Base-by-base conservation (phyloP, 2,797 vertebrate genomes). In the Melanotaenia pygmaea region DNA sequence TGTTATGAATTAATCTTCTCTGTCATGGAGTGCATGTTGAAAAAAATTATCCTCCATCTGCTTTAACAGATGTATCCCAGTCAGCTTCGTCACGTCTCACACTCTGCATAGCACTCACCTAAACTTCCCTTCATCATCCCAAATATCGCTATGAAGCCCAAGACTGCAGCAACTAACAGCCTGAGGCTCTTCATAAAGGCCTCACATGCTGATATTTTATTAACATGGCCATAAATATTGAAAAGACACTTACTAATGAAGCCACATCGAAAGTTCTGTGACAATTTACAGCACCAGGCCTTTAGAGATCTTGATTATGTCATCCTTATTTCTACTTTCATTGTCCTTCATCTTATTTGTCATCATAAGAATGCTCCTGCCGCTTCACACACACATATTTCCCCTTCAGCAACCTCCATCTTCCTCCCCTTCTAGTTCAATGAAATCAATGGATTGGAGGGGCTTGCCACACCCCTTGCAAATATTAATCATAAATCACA, bases 231-330 rank as follows among this genome's bases (percentile, higher is more conserved):
- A 93, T 91, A 86, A 93, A 94, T 92, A 94, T 92, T 91, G 82
- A 90, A 92, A 85, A 68, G 89, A 91, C 91, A 83, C 84, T 88
- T 86, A 88, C 86, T 93, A 94, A 93, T 93, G 90, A 91, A 91
- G 86, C 84, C 76, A 79, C 30, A n/a, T 81, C 82, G 70, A 88
- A 86, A 85, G 79, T 89, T 89, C 74, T 77, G 80, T 77, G 72
- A 91, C 86, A 73, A 82, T 90, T 87, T 84, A 85, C 77, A 77
- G 83, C 70, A 35, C 35, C 38, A 18, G 79, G 76, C 80, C 79
- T 66, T 78, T 59, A 45, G 64, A 63, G 77, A 79, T 77, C 85
- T 82, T 85, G 84, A 73, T 83, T 68, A 69, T 77, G 66, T 63
- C 71, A 66, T 72, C 59, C 83, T 67, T 70, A 62, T 73, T 83